Evolutionary conservation across 2,113 vertebrate species (phyloP).

Genomic region (Scomber japonicus): DNA sequence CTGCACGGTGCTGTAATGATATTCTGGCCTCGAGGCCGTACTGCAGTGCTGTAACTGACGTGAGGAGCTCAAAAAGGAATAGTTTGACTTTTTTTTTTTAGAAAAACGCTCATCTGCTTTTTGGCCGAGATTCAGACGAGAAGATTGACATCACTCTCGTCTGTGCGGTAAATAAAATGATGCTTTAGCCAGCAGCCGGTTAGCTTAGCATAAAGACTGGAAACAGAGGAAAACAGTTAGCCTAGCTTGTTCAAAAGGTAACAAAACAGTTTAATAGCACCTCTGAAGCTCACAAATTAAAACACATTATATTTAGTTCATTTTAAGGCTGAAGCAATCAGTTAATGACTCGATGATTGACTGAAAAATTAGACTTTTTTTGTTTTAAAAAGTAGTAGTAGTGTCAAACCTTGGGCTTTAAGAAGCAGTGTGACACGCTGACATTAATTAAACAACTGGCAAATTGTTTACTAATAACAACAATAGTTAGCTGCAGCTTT

Average conservation of each 20-base stretch:
- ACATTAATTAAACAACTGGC: neutral
- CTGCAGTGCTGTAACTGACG: slow-evolving; percentile 21
- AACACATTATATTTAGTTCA: neutral
- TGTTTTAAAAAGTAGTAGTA: neutral
- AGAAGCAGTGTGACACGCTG: neutral
- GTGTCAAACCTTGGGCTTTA: neutral
- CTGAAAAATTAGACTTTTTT: neutral
- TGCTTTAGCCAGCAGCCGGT: neutral
- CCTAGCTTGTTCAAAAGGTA: neutral
- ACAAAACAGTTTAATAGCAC: neutral
- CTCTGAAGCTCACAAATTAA: neutral
- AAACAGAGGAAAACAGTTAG: neutral
- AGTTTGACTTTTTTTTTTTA: slow-evolving; percentile 1
- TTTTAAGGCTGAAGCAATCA: neutral
- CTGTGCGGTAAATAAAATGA: slow-evolving; percentile 16
- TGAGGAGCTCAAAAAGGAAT: slow-evolving; percentile 1
- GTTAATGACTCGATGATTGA: neutral
- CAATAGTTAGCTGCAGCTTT: neutral
- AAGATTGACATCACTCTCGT: slow-evolving; percentile 5
- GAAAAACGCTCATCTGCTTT: slow-evolving; percentile 13
- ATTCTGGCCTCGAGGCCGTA: neutral
- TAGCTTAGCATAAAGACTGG: slow-evolving; percentile 2
- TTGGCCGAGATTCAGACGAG: neutral
- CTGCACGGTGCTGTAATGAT: slow-evolving; percentile 31
- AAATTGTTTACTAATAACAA: neutral